Percentiles rank a stretch among this genome's conserved stretches.
These are phyloP conservation scores for Platypus cylindrus DNA, from an alignment of 2,888 invertebrate genomes.

Conservation along the genomic window DNA sequence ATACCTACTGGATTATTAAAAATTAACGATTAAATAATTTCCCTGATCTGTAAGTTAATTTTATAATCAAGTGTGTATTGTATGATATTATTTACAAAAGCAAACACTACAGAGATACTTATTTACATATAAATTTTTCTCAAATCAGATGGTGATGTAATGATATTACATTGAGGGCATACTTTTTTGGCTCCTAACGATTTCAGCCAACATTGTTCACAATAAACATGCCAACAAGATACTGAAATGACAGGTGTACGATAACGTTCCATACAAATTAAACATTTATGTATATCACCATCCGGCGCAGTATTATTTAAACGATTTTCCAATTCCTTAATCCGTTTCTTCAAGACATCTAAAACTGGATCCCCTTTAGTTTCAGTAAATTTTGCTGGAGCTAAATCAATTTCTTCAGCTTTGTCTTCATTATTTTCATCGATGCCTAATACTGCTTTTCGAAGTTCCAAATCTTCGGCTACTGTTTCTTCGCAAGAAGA, in stretches of 20 bases:
- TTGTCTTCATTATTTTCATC: constrained; percentile 21
- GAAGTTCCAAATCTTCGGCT: constrained; percentile 42
- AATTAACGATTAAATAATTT: no score
- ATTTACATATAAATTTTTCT: constrained; percentile 77
- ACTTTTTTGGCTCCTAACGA: constrained; percentile 73
- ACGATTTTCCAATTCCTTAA: constrained; percentile 59
- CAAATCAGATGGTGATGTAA: constrained; percentile 76
- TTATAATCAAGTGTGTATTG: no score
- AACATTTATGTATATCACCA: constrained; percentile 64
- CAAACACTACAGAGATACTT: no score
- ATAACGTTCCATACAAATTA: constrained; percentile 81
- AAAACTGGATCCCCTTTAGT: constrained; percentile 39
- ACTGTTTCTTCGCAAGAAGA: constrained; percentile 45
- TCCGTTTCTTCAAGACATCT: constrained; percentile 62
- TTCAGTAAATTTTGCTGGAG: constrained; percentile 8
- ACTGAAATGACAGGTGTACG: constrained; percentile 81
- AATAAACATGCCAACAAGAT: constrained; percentile 95
- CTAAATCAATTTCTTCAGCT: constrained; percentile 7
- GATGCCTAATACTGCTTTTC: constrained; percentile 38
- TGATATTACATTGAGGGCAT: constrained; percentile 91
- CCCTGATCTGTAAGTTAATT: no score
- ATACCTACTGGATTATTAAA: no score
- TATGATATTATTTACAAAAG: no score
- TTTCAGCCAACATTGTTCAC: constrained; percentile 70
- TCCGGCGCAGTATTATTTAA: constrained; percentile 40